phyloP scores from a whole-genome alignment of 1,140 invertebrate species.

The Solen grandis region DNA sequence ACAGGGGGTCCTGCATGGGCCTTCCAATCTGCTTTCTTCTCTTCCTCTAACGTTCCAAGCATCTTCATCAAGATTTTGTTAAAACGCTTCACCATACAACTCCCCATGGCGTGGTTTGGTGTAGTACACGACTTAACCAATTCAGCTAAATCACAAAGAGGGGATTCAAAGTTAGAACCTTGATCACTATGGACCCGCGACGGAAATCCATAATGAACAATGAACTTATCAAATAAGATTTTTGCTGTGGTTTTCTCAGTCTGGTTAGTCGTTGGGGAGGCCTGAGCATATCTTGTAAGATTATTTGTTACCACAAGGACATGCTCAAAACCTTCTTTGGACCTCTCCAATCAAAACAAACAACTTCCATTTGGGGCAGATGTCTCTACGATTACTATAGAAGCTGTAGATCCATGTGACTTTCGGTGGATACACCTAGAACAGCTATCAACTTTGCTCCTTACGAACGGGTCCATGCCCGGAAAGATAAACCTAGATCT shows the following conservation, averaged over 20 bases:
- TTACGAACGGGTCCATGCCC: too few relatives aligned
- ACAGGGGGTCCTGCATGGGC: constrained; percentile 26
- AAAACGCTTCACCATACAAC: constrained; percentile 14
- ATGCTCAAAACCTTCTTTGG: constrained; percentile 43
- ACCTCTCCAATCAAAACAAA: constrained; percentile 48
- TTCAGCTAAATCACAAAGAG: constrained; percentile 12
- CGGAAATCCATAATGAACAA: constrained; percentile 33
- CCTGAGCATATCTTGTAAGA: constrained; percentile 59
- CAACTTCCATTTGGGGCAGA: constrained; percentile 48
- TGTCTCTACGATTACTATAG: too few relatives aligned
- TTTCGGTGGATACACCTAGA: too few relatives aligned
- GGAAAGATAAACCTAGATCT: too few relatives aligned
- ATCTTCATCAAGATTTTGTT: constrained; percentile 36
- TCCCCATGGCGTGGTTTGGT: constrained; percentile 38
- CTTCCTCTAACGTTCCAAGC: constrained; percentile 42
- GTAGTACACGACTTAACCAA: constrained; percentile 42
- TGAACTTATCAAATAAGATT: too few relatives aligned
- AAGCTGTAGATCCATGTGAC: too few relatives aligned
- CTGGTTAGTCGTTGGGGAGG: constrained; percentile 32
- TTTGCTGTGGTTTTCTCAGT: constrained; percentile 7
- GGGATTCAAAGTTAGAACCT: constrained; percentile 2
- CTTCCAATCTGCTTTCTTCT: constrained; percentile 55
- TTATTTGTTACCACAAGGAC: constrained; percentile 64
- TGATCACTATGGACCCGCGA: constrained; percentile 24
- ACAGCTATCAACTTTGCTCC: too few relatives aligned